Evolutionary conservation across 2,797 vertebrate species (phyloP).

Genomic region (Rhodeus uyekii): DNA sequence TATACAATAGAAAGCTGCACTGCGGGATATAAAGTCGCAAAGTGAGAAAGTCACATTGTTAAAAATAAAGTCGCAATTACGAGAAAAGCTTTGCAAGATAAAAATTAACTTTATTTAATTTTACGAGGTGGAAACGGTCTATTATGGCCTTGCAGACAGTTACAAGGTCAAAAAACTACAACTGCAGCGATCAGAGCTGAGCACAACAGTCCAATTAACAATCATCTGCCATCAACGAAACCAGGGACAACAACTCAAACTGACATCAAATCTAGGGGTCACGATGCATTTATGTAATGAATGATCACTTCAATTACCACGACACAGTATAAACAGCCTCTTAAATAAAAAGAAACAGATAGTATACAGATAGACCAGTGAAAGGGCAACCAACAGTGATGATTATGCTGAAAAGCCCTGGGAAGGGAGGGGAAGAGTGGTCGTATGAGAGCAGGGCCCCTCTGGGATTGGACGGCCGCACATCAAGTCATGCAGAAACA

Average conservation of each 20-base stretch:
- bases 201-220: background rate
- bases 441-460: constrained; percentile 23
- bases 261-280: background rate
- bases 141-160: background rate
- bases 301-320: constrained; percentile 3
- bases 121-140: background rate
- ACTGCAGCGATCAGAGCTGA: background rate
- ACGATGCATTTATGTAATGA: background rate
- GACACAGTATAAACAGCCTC: constrained; percentile 10
- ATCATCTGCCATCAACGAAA: background rate
- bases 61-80: background rate
- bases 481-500: constrained; percentile 46
- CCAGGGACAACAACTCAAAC: background rate
- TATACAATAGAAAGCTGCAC: background rate
- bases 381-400: background rate
- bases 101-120: background rate
- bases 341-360: constrained; percentile 4
- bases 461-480: constrained; percentile 18
- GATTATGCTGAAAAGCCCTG: constrained; percentile 20
- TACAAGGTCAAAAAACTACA: background rate
- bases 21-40: background rate
- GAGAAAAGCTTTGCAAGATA: background rate
- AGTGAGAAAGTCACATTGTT: too few species aligned
- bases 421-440: background rate
- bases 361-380: background rate